Percentiles rank a stretch among this genome's conserved stretches.
These are phyloP conservation scores for Drosophila elegans DNA, from an alignment of 1,140 invertebrate genomes.

Conservation along the genomic window DNA sequence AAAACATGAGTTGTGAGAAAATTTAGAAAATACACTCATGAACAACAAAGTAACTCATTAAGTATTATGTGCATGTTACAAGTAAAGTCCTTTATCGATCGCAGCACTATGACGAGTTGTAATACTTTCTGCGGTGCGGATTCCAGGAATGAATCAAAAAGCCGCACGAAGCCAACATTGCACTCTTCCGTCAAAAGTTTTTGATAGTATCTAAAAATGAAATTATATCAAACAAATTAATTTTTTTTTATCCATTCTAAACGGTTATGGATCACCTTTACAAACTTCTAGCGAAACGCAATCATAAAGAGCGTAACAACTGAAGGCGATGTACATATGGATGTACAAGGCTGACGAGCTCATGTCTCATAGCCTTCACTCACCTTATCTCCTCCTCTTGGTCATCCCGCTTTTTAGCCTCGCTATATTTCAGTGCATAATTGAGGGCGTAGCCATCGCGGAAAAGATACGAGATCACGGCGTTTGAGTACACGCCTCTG, in stretches of 20 bases:
- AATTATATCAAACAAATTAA: neutral
- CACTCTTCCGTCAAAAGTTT: conserved; percentile 56
- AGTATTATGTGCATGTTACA: conserved; percentile 39
- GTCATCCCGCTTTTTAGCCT: conserved; percentile 37
- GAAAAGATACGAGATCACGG: conserved; percentile 59
- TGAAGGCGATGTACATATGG: neutral
- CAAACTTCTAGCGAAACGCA: no score
- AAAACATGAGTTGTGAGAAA: no score
- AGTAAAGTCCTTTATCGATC: conserved; percentile 27
- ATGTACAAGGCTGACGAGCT: conserved; percentile 5
- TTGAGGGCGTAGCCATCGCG: conserved; percentile 48
- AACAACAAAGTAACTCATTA: no score
- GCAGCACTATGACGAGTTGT: conserved; percentile 56
- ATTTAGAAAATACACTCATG: no score
- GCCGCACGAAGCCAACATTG: conserved; percentile 66
- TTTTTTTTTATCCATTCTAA: no score
- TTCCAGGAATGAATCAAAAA: conserved; percentile 67
- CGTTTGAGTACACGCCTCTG: conserved; percentile 26
- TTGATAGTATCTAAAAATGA: conserved; percentile 42
- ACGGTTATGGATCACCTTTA: no score
- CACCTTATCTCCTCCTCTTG: conserved; percentile 50
- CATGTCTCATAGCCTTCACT: neutral
- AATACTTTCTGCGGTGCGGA: conserved; percentile 62
- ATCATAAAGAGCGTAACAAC: neutral
- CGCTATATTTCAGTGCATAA: conserved; percentile 39